Evolutionary conservation across 2,797 vertebrate genomes (phyloP), one percentile per base, ranked within the genome.

Genomic region (Acanthurus tractus): DNA sequence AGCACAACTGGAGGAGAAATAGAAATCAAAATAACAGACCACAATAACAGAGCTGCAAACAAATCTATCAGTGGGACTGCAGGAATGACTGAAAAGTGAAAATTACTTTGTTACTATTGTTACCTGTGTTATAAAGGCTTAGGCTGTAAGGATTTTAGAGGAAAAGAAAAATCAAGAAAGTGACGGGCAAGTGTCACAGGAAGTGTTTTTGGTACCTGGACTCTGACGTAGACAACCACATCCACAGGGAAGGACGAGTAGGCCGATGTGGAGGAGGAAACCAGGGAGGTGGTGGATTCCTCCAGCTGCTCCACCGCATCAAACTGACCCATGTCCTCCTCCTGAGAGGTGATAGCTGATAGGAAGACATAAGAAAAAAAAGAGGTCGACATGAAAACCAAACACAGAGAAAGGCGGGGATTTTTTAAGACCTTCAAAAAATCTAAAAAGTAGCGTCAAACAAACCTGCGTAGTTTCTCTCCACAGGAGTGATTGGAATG

Each of bases 171-270:
- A 34, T 34, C 29, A 34, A 34, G 29, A 34, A 34, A 34, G 29
- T 34, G 29, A 34, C 6, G 29, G 29, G 29, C 5, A 34, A 34
- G 29, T 34, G 29, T 34, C 29, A 34, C 29, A 34, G 6, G 0
- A 34, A 34, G 29, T 34, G 29, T 34, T 34, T 34, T 7, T 1
- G 17, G 86, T 90, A 99, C 98, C 98, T 99, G 98, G 69, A 99
- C 98, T 92, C 98, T 94, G 77, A 99, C 98, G 20, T 99, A 99
- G 71, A 99, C 98, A 1, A 99, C 98, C 58, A 99, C 98, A 29
- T 99, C 98, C 45, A 99, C 98, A 5, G 98, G 98, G 81, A 99
- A 99, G 67, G 98, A 99, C 29, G 98, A 97, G 88, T 99, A 99
- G 2, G 97, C 95, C 1, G 97, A 99, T 0, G 97, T 95, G 9